These are phyloP conservation scores for Oryzias javanicus DNA, from an alignment of 2,113 vertebrate genomes.

Conservation along the genomic window DNA sequence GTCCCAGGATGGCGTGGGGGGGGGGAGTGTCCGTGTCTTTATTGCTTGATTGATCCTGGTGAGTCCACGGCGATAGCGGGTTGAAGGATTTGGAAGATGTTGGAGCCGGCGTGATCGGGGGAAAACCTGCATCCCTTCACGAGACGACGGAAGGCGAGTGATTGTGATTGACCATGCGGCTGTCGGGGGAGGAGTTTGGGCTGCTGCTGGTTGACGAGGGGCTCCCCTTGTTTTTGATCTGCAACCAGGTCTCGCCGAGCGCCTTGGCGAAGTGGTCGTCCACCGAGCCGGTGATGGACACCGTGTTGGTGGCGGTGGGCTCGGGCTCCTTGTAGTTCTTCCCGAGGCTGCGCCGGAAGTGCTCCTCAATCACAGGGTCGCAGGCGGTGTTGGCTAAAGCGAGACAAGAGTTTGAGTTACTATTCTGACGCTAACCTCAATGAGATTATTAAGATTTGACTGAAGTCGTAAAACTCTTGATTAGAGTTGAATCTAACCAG, in stretches of 20 bases:
- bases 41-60: slow-evolving; percentile 55
- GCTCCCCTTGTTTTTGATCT: slow-evolving; percentile 94
- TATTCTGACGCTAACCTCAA: slow-evolving; percentile 42
- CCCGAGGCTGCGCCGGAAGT: slow-evolving; percentile 96
- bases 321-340: slow-evolving; percentile 98
- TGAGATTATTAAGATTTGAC: slow-evolving; percentile 56
- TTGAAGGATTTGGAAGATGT: slow-evolving; percentile 26
- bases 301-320: slow-evolving; percentile 88
- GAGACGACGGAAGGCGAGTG: slow-evolving; percentile 95
- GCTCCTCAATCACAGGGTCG: slow-evolving; percentile 96
- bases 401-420: slow-evolving; percentile 12
- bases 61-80: slow-evolving; percentile 41
- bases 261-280: slow-evolving; percentile 99
- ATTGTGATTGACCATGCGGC: slow-evolving; percentile 92
- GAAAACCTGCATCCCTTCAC: slow-evolving; percentile 73
- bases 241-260: slow-evolving; percentile 95
- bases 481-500: slow-evolving; percentile 37
- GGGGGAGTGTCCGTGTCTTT: slow-evolving; percentile 20
- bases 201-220: slow-evolving; percentile 69
- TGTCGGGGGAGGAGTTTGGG: slow-evolving; percentile 89
- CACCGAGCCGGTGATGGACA: slow-evolving; percentile 97
- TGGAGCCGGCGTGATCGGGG: slow-evolving; percentile 21
- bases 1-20: slow-evolving; percentile 23
- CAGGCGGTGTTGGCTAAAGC: slow-evolving; percentile 83
- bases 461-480: slow-evolving; percentile 42